A percentile compares a stretch with the other conserved stretches of the same genome.
Evolutionary conservation across 1,140 invertebrate genomes (phyloP).

Genomic region (Bombyx mori): ASM3026992v2 NC_085129.1:10486501-10487000

Average conservation of each 20-base stretch:
- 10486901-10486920: slow-evolving; percentile 62
- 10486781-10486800: slow-evolving; percentile 39
- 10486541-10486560: background rate
- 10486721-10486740: slow-evolving; percentile 30
- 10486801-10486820: slow-evolving; percentile 36
- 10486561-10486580: slow-evolving; percentile 21
- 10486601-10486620: slow-evolving; percentile 21
- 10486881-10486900: slow-evolving; percentile 57
- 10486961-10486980: slow-evolving; percentile 54
- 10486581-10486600: slow-evolving; percentile 31
- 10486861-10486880: slow-evolving; percentile 56
- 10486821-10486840: slow-evolving; percentile 42
- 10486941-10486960: slow-evolving; percentile 43
- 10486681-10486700: slow-evolving; percentile 13
- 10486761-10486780: slow-evolving; percentile 20
- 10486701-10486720: slow-evolving; percentile 9
- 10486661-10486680: slow-evolving; percentile 29
- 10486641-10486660: slow-evolving; percentile 24
- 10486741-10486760: slow-evolving; percentile 14
- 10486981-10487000: slow-evolving; percentile 30
- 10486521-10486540: too few species aligned
- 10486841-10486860: slow-evolving; percentile 58
- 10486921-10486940: slow-evolving; percentile 57
- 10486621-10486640: slow-evolving; percentile 38
- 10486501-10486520: too few species aligned